phyloP scores from a whole-genome alignment of 2,113 vertebrate species.

The Hirundichthys speculiger region DNA sequence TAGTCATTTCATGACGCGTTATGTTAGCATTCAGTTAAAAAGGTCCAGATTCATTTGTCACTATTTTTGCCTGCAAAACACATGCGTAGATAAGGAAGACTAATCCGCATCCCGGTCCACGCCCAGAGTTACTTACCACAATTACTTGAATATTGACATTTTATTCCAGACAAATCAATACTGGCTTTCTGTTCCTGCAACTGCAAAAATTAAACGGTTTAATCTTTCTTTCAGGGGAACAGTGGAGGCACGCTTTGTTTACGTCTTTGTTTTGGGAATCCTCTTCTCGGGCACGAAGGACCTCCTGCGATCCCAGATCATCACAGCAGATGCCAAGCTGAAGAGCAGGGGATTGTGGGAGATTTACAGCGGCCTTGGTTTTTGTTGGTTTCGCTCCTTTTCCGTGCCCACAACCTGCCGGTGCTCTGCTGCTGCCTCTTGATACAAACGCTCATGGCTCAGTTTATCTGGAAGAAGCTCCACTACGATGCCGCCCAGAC shows the following conservation, averaged over 20 bases:
- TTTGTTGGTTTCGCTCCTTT: slow-evolving; percentile 87
- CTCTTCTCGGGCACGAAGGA: slow-evolving; percentile 92
- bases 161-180: slow-evolving; percentile 29
- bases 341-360: slow-evolving; percentile 91
- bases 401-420: slow-evolving; percentile 92
- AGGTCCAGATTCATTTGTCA: background rate
- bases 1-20: background rate
- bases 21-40: background rate
- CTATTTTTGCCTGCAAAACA: slow-evolving; percentile 26
- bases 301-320: slow-evolving; percentile 88
- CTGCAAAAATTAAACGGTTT: slow-evolving; percentile 16
- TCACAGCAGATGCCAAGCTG: slow-evolving; percentile 70
- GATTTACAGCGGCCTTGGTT: slow-evolving; percentile 89
- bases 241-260: slow-evolving; percentile 94
- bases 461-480: slow-evolving; percentile 90
- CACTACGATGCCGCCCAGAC: slow-evolving; percentile 87
- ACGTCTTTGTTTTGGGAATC: slow-evolving; percentile 93
- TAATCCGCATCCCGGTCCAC: slow-evolving; percentile 16
- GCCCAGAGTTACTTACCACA: slow-evolving; percentile 23
- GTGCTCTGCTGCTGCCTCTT: slow-evolving; percentile 89
- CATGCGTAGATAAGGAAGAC: slow-evolving; percentile 3
- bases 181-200: slow-evolving; percentile 11
- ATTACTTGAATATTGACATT: slow-evolving; percentile 34
- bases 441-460: slow-evolving; percentile 87
- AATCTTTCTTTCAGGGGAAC: slow-evolving; percentile 84